phyloP scores from a whole-genome alignment of 2,113 vertebrate genomes.

The Hypocryptadius cinnamomeus region DNA sequence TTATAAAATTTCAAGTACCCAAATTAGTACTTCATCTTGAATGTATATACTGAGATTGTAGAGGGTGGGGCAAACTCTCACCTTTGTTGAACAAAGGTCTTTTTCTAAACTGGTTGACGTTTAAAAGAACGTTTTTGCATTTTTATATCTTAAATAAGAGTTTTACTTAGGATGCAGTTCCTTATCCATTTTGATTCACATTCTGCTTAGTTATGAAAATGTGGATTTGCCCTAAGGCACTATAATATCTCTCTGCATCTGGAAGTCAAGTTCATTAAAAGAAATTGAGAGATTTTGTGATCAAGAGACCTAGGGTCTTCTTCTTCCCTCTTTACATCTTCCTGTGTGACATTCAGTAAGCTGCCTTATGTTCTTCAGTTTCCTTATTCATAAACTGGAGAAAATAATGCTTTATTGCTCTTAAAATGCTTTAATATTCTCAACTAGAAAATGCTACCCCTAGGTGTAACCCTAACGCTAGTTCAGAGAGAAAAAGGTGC shows the following conservation, averaged over 20 bases:
- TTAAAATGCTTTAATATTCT: neutral
- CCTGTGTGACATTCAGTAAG: neutral
- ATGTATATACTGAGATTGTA: neutral
- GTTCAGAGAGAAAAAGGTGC: neutral
- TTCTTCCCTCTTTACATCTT: neutral
- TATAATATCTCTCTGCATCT: neutral
- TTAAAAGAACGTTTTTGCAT: neutral
- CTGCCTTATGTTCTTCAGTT: neutral
- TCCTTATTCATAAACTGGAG: neutral
- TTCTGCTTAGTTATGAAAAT: constrained; percentile 22
- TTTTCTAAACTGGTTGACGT: neutral
- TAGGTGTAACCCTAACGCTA: neutral
- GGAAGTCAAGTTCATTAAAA: constrained; percentile 17
- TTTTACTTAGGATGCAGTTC: constrained; percentile 24
- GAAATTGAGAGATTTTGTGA: neutral
- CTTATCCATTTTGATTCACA: constrained; percentile 24
- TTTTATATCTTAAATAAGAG: neutral
- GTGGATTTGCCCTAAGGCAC: constrained; percentile 14
- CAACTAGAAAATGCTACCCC: neutral
- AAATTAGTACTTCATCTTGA: neutral
- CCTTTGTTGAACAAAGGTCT: neutral
- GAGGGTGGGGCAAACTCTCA: neutral
- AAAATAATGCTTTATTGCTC: neutral
- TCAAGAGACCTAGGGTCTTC: neutral
- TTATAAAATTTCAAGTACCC: neutral